Evolutionary conservation across 2,797 vertebrate species (phyloP), one percentile per base, ranked within the genome.

Genomic region (Myotis myotis): DNA sequence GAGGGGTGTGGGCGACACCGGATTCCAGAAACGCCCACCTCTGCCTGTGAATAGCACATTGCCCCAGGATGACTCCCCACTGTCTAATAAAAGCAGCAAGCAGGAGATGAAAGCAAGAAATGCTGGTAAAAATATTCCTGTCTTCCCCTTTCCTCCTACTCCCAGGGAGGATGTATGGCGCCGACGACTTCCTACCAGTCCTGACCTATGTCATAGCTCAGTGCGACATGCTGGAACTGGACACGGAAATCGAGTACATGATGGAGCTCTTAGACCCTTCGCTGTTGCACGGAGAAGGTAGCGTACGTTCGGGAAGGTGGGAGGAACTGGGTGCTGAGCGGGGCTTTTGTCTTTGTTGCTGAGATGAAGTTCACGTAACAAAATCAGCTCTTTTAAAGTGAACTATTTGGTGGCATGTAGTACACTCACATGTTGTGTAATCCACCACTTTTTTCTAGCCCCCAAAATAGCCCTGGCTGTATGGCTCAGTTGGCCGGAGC

Each of bases 161-260:
- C 66, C 23, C 92, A 99, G 99, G 99, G 97, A 99, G 99, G 98
- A 99, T 99, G 98, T 99, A 99, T 6, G 99, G 99, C 2, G 99
- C 99, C 0, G 99, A 99, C 64, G 99, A 99, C 98, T 99, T 99
- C 98, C 98, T 99, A 97, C 99, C 99, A 36, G 99, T 99, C 98
- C 96, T 99, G 98, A 99, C 99, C 0, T 99, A 99, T 0, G 99
- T 99, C 30, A 97, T 99, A 89, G 99, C 99, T 66, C 99, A 99
- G 97, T 99, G 99, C 94, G 99, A 99, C 98, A 99, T 99, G 99
- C 98, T 99, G 86, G 99, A 99, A 94, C 98, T 99, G 97, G 99
- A 99, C 96, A 98, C 98, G 0, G 99, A 99, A 97, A 99, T 99
- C 36, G 99, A 99, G 94, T 99, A 99, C 98, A 99, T 99, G 99